Evolutionary conservation across 2,888 invertebrate genomes (phyloP), one percentile per base, ranked within the genome.

Genomic region (Teleiodes luculella): DNA sequence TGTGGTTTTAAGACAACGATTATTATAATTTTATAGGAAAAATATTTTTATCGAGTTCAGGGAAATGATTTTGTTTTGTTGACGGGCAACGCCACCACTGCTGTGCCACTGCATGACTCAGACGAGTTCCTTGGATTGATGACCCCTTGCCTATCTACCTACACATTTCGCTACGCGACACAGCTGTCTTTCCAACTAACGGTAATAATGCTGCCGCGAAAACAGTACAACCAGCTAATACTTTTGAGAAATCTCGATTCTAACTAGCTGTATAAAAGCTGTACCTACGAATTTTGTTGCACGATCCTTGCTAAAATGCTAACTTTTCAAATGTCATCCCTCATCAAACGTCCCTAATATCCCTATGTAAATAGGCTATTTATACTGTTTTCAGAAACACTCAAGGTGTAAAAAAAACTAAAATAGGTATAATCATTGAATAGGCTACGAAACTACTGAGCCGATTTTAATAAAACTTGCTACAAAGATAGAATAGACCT

Each of bases 101-200:
- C n/a, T n/a, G n/a, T n/a, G n/a, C n/a, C 54, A 57, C 41, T 18
- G 52, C 51, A 48, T 61, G 59, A 61, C 52, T 58, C 55, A 58
- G 56, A 45, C 45, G 60, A 55, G 18, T 43, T 43, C 43, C 20
- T 65, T 68, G 67, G 79, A 80, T 68, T 83, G 80, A 83, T 84
- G 86, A 85, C 81, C 83, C 30, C 76, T 57, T 60, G 64, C 28
- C 66, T 64, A 62, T 31, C 58, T 60, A 54, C 63, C 62, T 63
- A 63, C 61, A 64, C 61, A 64, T 69, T 76, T 72, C 66, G 70
- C 62, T 64, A 67, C 57, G 67, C 67, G 64, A 65, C 70, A 69
- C 63, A 64, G 70, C 67, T 65, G 73, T 70, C 70, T 76, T 75
- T 72, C 74, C 74, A 76, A 72, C 60, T 81, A 83, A 83, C 83